Percentiles rank a stretch among this genome's conserved stretches.
Conservation (phyloP, 2,888 invertebrate genomes). For the Rhamnusium bicolor region DNA sequence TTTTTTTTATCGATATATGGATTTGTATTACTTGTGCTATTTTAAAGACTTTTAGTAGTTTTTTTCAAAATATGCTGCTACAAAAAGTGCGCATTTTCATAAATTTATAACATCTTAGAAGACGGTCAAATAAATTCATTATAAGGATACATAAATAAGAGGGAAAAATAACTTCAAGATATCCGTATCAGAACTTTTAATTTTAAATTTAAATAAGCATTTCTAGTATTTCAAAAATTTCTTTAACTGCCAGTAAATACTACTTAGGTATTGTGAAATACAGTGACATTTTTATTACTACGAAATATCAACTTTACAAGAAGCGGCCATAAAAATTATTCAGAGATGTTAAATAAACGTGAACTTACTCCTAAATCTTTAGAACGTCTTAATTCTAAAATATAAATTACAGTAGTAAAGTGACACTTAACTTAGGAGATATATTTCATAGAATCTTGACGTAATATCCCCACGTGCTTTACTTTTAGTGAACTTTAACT, state of each 20-base stretch:
- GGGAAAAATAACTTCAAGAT: no score
- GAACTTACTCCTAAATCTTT: constrained; percentile 32
- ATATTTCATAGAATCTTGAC: constrained; percentile 40
- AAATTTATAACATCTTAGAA: no score
- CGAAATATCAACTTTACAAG: not conserved
- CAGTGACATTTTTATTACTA: constrained; percentile 13
- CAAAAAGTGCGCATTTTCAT: no score
- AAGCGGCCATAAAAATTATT: constrained; percentile 17
- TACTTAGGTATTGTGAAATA: not conserved
- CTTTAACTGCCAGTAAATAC: not conserved
- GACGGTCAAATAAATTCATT: no score
- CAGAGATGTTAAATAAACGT: constrained; percentile 32
- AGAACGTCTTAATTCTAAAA: constrained; percentile 39
- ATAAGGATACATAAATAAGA: not conserved
- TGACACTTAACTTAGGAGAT: constrained; percentile 33
- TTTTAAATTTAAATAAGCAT: not conserved
- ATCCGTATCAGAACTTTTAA: not conserved
- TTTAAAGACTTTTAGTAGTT: no score
- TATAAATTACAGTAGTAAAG: constrained; percentile 39
- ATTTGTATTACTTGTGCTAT: no score
- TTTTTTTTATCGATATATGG: no score
- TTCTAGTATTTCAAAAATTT: not conserved
- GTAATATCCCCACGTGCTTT: constrained; percentile 41
- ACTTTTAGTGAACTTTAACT: constrained; percentile 17
- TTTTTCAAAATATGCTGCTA: no score